A percentile compares a stretch with the other conserved stretches of the same genome.
phyloP scores from a whole-genome alignment of 2,113 vertebrate genomes.

The Oncorhynchus gorbuscha region DNA sequence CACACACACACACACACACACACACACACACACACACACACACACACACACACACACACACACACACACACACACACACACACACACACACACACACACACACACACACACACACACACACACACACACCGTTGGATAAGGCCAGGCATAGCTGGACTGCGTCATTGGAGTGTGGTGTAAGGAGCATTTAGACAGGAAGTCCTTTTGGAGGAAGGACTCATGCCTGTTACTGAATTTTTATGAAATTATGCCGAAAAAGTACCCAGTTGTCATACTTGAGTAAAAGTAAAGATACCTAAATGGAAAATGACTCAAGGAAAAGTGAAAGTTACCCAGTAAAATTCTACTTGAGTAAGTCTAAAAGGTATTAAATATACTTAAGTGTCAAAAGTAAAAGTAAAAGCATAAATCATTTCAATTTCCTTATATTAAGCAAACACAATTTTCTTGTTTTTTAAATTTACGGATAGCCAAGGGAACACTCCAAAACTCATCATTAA shows the following conservation, averaged over 20 bases:
- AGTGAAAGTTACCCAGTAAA: too few relatives aligned
- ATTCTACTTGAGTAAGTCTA: too few relatives aligned
- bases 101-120: slow-evolving; percentile 7
- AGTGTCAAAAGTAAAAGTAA: too few relatives aligned
- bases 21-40: slow-evolving; percentile 14
- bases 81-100: slow-evolving; percentile 16
- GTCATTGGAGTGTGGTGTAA: slow-evolving; percentile 15
- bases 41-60: slow-evolving; percentile 8
- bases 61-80: slow-evolving; percentile 11
- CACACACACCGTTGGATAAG: slow-evolving; percentile 26
- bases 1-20: slow-evolving; percentile 2
- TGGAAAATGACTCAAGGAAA: too few relatives aligned
- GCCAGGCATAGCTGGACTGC: slow-evolving; percentile 18
- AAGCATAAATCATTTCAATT: too few relatives aligned
- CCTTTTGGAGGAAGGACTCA: not conserved
- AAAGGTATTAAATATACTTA: too few relatives aligned
- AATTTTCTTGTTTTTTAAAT: too few relatives aligned
- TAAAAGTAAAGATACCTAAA: not conserved
- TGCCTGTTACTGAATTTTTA: not conserved
- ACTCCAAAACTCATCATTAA: too few relatives aligned
- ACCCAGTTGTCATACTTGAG: not conserved
- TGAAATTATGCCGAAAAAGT: not conserved
- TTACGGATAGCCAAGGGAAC: too few relatives aligned
- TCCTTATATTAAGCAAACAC: too few relatives aligned
- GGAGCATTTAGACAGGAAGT: slow-evolving; percentile 47